Percentiles rank a stretch among this genome's conserved stretches.
These are phyloP conservation scores for Tetragonula clypearis DNA, from an alignment of 1,140 invertebrate genomes.

Conservation along the genomic window DNA sequence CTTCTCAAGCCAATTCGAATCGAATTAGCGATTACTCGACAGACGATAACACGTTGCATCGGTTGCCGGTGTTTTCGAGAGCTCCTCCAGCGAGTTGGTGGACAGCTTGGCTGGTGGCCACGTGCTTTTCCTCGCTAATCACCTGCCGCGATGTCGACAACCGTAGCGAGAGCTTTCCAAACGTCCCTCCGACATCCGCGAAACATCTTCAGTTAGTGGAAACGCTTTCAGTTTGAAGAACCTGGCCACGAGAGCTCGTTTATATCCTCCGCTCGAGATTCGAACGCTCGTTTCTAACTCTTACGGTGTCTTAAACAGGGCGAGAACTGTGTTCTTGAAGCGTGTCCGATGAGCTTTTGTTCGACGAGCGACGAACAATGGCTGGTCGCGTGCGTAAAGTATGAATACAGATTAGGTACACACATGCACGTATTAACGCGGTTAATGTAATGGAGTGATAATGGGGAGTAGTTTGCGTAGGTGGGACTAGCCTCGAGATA, in stretches of 20 bases:
- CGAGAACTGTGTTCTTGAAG: not conserved
- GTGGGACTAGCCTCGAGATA: not conserved
- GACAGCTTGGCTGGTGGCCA: not conserved
- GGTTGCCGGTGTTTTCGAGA: conserved; percentile 22
- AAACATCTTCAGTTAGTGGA: not conserved
- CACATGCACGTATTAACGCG: not conserved
- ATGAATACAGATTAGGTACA: not conserved
- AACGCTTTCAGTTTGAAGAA: conserved; percentile 24
- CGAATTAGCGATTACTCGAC: conserved; percentile 23
- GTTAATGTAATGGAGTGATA: not conserved
- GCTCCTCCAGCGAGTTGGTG: conserved; percentile 11
- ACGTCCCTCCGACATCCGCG: not conserved
- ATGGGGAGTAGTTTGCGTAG: not conserved
- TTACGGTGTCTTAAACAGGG: too few relatives aligned
- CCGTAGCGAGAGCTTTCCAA: conserved; percentile 38
- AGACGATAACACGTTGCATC: not conserved
- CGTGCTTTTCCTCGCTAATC: conserved; percentile 45
- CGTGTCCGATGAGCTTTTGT: not conserved
- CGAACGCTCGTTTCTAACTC: not conserved
- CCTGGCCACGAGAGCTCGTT: not conserved
- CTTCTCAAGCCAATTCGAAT: not conserved
- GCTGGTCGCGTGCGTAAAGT: not conserved
- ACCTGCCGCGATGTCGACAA: conserved; percentile 11
- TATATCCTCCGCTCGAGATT: not conserved
- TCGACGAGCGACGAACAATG: not conserved